These are phyloP conservation scores for Anoplius nigerrimus DNA, from an alignment of 2,888 invertebrate genomes.

Conservation along the genomic window DNA sequence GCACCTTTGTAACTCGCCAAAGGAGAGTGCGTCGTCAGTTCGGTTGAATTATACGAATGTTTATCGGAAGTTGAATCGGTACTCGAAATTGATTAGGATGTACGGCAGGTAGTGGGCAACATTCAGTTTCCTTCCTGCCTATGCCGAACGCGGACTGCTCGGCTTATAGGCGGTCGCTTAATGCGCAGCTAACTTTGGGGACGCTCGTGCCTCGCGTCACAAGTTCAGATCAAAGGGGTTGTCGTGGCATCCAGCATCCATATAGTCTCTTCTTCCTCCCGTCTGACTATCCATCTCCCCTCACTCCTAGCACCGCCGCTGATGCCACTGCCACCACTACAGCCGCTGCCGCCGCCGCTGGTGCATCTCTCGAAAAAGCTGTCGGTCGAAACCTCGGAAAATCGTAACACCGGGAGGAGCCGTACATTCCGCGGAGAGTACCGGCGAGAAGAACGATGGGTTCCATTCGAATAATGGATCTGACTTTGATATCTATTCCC, in stretches of 20 bases:
- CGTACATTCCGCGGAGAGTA: slow-evolving; percentile 5
- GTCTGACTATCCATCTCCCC: neutral
- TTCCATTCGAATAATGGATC: slow-evolving; percentile 48
- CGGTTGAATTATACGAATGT: no score
- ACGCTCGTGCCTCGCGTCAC: slow-evolving; percentile 13
- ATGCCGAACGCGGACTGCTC: neutral
- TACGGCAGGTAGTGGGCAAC: neutral
- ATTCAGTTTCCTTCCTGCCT: neutral
- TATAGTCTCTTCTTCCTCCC: slow-evolving; percentile 5
- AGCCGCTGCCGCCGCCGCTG: neutral
- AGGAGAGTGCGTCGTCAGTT: no score
- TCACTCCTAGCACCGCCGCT: no score
- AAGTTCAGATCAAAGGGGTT: slow-evolving; percentile 22
- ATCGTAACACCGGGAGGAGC: slow-evolving; percentile 14
- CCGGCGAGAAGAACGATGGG: slow-evolving; percentile 19
- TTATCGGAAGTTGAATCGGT: neutral
- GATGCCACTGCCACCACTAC: neutral
- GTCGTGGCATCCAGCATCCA: neutral
- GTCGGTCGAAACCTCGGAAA: slow-evolving; percentile 28
- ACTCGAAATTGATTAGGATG: slow-evolving; percentile 1
- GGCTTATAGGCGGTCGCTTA: slow-evolving; percentile 16
- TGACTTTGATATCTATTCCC: slow-evolving; percentile 43
- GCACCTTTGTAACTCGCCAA: no score
- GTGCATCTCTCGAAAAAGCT: slow-evolving; percentile 18
- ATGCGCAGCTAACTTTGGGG: slow-evolving; percentile 30